Base-by-base conservation (phyloP, 1,140 invertebrate genomes). In the Bilobella aurantiaca region DNA sequence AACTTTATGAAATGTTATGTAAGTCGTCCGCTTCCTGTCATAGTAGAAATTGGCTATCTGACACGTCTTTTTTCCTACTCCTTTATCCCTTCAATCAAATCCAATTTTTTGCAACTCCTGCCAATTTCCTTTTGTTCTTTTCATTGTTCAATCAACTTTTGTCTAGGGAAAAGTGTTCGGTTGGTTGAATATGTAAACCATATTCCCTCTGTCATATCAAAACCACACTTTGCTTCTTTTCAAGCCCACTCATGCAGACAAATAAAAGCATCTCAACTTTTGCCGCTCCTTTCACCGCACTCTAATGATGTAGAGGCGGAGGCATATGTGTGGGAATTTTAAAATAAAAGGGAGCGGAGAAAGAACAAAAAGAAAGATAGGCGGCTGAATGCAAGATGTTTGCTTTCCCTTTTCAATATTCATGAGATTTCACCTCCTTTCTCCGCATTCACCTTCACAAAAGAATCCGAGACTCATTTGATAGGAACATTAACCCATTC, bases 361-460 rank as follows among this genome's bases (percentile, higher is more conserved):
- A 16, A 59, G 8, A 59, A 8, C 23, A 59, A 32, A 8, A 29
- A 32, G 28, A 59, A 8, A 32, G 30, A 32, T 12, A 21, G 5
- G 25, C 53, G 8, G 8, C 23, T 56, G n/a, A 29, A 16, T 59
- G 25, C 30, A 30, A 59, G 49, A 53, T 53, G 49, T 53, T 53
- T 53, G 49, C 49, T 53, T 53, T 37, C 63, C 32, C 42, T 65
- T 37, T 65, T 65, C 58, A 65, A 65, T 65, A 65, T 65, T 65
- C 63, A 65, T 65, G 57, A 65, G 63, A 59, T 32, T 65, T 65
- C 63, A 65, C 63, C 63, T 65, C 63, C 62, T 64, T 64, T 64
- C 49, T 21, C 30, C 62, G 37, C 47, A 34, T 57, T 42, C 56
- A 27, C 32, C 16, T 31, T 53, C 49, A 58, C 25, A 58, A 58